phyloP scores from a whole-genome alignment of 1,140 invertebrate genomes.

The Euglossa dilemma region DNA sequence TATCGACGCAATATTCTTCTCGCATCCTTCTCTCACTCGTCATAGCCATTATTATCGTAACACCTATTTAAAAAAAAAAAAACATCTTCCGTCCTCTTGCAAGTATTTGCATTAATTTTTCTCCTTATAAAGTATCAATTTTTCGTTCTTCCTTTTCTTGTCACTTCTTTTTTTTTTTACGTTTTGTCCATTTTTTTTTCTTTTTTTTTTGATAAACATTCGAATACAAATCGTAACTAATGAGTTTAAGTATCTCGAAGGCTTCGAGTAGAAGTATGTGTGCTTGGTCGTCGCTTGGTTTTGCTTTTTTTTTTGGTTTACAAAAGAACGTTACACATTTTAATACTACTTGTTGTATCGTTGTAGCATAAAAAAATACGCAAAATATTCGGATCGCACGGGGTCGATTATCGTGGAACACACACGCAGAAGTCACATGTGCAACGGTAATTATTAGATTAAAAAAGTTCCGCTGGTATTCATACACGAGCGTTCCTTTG shows the following conservation, averaged over 20 bases:
- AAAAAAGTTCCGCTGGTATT: neutral
- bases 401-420: neutral
- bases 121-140: neutral
- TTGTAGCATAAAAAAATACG: conserved; percentile 49
- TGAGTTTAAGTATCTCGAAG: conserved; percentile 11
- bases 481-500: neutral
- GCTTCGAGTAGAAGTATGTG: neutral
- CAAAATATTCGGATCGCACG: conserved; percentile 27
- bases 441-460: neutral
- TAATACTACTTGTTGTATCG: conserved; percentile 6
- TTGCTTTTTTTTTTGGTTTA: neutral
- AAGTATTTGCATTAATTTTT: neutral
- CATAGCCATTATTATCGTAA: conserved; percentile 25
- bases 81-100: neutral
- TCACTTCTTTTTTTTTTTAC: neutral
- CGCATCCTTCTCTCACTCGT: neutral
- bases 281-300: conserved; percentile 42
- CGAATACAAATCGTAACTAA: conserved; percentile 31
- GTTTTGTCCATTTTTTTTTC: neutral
- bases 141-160: neutral
- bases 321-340: neutral
- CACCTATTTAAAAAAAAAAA: conserved; percentile 1
- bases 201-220: neutral
- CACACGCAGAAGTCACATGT: neutral
- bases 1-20: neutral